Conservation (phyloP, 2,113 vertebrate genomes). For the Balaenoptera acutorostrata region DNA sequence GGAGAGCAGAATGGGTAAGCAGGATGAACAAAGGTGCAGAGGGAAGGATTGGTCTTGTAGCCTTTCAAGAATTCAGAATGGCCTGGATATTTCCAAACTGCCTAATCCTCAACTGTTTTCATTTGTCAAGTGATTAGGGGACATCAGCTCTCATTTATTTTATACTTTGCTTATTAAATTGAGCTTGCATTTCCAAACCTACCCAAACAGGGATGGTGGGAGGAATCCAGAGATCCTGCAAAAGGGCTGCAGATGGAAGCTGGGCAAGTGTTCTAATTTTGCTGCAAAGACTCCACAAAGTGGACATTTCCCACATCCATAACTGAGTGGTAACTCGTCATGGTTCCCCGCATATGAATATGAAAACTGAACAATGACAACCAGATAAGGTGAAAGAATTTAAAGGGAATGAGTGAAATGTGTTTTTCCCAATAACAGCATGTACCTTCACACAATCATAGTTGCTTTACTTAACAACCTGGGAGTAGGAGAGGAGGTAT, state of each 20-base stretch:
- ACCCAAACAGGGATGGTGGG: not conserved
- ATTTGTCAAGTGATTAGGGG: not conserved
- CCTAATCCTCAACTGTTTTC: not conserved
- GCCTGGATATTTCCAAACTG: not conserved
- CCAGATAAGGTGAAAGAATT: not conserved
- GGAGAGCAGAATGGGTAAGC: not conserved
- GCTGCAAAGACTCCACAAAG: not conserved
- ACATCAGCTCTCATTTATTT: not conserved
- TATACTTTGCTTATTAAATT: not conserved
- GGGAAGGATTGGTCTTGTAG: not conserved
- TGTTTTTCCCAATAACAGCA: not conserved
- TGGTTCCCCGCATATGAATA: not conserved
- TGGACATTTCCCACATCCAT: not conserved
- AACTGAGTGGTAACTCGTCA: not conserved
- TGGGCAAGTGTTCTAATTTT: not conserved
- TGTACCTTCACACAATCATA: not conserved
- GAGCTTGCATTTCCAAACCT: not conserved
- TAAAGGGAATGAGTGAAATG: not conserved
- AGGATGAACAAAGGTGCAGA: not conserved
- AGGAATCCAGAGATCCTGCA: not conserved
- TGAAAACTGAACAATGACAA: not conserved
- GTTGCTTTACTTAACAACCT: not conserved
- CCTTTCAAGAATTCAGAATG: not conserved
- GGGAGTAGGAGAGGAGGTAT: not conserved
- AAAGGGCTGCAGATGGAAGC: not conserved